Conservation (phyloP, 2,888 invertebrate species). For the Sinelater perroti region DNA sequence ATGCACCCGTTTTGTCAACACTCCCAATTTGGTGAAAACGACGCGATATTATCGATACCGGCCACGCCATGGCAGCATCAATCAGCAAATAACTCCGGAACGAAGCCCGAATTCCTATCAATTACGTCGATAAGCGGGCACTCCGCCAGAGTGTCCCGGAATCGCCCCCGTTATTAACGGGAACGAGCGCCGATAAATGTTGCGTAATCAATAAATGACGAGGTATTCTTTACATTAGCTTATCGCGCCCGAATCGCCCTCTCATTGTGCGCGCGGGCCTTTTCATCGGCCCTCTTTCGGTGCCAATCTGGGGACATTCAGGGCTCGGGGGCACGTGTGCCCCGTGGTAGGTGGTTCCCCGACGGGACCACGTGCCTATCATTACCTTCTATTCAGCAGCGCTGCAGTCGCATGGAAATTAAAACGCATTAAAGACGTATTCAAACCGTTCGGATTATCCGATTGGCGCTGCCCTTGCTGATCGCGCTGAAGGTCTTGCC, state of each 20-base stretch:
- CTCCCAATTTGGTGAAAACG: too few relatives aligned
- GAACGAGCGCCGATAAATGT: conserved; percentile 21
- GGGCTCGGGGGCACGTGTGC: conserved; percentile 30
- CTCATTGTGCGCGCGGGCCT: conserved; percentile 22
- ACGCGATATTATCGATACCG: neutral
- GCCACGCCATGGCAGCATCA: conserved; percentile 7
- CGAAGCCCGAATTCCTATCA: conserved; percentile 6
- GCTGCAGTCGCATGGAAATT: conserved; percentile 30
- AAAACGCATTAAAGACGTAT: conserved; percentile 30
- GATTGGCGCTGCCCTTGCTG: too few relatives aligned
- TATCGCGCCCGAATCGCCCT: conserved; percentile 26
- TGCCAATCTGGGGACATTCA: conserved; percentile 27
- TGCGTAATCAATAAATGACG: conserved; percentile 29
- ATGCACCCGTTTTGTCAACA: too few relatives aligned
- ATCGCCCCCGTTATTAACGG: conserved; percentile 22
- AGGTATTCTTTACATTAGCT: conserved; percentile 34
- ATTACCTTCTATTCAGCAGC: conserved; percentile 38
- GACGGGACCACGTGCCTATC: conserved; percentile 36
- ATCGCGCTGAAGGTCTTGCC: too few relatives aligned
- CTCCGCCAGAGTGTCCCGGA: conserved; percentile 9
- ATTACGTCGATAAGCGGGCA: conserved; percentile 11
- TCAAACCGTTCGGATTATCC: conserved; percentile 20
- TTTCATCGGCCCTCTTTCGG: conserved; percentile 26
- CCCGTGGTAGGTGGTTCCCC: conserved; percentile 33
- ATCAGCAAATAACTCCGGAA: conserved; percentile 4